Percentiles rank a stretch among this genome's conserved stretches.
Evolutionary conservation across 2,888 invertebrate species (phyloP).

Genomic region (Psylliodes chrysocephalus): DNA sequence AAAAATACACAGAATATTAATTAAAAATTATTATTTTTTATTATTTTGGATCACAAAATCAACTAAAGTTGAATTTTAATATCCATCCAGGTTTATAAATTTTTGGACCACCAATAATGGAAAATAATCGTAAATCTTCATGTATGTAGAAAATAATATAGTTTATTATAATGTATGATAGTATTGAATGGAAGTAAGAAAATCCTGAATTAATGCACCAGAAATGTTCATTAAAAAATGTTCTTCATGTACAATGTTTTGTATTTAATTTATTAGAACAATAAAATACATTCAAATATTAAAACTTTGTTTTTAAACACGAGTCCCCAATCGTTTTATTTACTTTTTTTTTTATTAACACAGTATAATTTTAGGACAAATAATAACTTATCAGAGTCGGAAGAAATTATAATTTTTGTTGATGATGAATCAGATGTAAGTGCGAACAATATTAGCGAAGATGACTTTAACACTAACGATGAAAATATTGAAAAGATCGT

Average conservation of each 20-base stretch:
- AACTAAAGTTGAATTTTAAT: no score
- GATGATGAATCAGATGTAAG: constrained; percentile 1
- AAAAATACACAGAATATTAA: no score
- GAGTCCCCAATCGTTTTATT: neutral
- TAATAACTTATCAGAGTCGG: constrained; percentile 30
- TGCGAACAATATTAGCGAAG: neutral
- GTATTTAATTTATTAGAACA: constrained; percentile 17
- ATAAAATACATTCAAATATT: constrained; percentile 9
- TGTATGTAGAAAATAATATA: no score
- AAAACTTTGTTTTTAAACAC: neutral
- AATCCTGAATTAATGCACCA: no score
- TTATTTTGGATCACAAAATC: no score
- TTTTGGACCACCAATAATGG: no score
- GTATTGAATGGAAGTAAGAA: no score
- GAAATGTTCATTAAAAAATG: no score
- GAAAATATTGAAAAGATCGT: neutral
- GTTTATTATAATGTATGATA: no score
- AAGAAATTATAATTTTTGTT: constrained; percentile 42
- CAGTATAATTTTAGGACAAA: constrained; percentile 39
- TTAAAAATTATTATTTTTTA: no score
- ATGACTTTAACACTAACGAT: neutral
- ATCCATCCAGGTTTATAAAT: no score
- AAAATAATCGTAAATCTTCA: no score
- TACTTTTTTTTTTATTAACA: constrained; percentile 35
- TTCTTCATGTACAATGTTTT: neutral